These are phyloP conservation scores for Galeruca laticollis DNA, from an alignment of 2,888 invertebrate genomes.

Conservation along the genomic window DNA sequence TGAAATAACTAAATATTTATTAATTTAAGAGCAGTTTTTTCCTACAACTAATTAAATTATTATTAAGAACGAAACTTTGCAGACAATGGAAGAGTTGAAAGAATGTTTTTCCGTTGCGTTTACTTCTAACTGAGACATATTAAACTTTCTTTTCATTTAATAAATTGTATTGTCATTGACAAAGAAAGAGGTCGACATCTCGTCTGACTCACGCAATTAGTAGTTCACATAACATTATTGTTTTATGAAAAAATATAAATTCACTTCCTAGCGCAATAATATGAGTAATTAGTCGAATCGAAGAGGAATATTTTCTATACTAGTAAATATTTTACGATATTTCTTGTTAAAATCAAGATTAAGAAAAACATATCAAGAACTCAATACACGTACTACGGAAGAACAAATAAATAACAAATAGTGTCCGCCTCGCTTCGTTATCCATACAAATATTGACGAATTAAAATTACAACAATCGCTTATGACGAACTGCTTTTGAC, in stretches of 20 bases:
- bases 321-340: no score
- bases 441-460: no score
- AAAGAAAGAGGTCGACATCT: slow-evolving; percentile 19
- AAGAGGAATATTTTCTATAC: no score
- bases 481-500: no score
- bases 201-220: background rate
- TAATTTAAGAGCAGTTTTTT: background rate
- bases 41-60: slow-evolving; percentile 25
- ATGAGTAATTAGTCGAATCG: background rate
- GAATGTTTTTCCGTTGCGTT: slow-evolving; percentile 24
- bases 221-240: slow-evolving; percentile 11
- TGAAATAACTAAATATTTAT: background rate
- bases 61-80: slow-evolving; percentile 28
- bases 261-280: background rate
- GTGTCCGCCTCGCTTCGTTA: no score
- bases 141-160: slow-evolving; percentile 22
- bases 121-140: slow-evolving; percentile 23
- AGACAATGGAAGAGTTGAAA: slow-evolving; percentile 24
- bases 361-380: no score
- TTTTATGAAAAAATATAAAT: slow-evolving; percentile 1
- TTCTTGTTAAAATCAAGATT: no score
- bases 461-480: no score
- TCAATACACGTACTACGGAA: no score
- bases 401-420: no score
- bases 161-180: slow-evolving; percentile 25